These are phyloP conservation scores for Ptychoptera albimana DNA, from an alignment of 2,888 invertebrate species.

Conservation along the genomic window DNA sequence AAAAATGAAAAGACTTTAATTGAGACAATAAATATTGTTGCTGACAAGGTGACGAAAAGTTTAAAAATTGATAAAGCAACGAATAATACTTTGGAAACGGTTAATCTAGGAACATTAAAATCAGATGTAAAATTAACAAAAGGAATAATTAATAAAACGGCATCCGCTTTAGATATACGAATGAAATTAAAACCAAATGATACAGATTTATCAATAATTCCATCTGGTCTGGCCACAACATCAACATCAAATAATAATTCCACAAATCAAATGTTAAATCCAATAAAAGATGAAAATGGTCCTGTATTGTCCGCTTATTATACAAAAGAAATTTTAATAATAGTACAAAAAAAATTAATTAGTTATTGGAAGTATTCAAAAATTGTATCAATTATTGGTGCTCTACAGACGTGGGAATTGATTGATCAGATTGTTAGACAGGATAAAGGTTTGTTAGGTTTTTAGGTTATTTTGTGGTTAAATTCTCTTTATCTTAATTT, in stretches of 20 bases:
- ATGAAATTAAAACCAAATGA: too few species aligned
- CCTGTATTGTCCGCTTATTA: slow-evolving; percentile 22
- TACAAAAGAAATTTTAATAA: slow-evolving; percentile 19
- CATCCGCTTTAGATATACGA: too few species aligned
- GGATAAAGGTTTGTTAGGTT: slow-evolving; percentile 16
- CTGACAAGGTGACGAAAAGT: too few species aligned
- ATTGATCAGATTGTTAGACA: slow-evolving; percentile 22
- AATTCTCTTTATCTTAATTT: neutral
- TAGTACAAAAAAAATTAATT: slow-evolving; percentile 21
- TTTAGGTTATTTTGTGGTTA: neutral
- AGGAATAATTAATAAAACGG: too few species aligned
- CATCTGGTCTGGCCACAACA: too few species aligned
- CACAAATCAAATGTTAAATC: slow-evolving; percentile 17
- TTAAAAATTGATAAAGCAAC: too few species aligned
- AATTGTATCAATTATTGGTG: slow-evolving; percentile 19
- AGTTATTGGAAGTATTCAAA: slow-evolving; percentile 27
- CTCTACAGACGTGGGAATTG: slow-evolving; percentile 18
- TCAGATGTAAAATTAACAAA: too few species aligned
- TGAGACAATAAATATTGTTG: too few species aligned
- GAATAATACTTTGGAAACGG: too few species aligned
- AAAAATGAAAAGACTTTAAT: too few species aligned
- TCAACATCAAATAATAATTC: slow-evolving; percentile 7
- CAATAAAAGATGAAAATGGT: slow-evolving; percentile 21
- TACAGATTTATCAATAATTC: too few species aligned
- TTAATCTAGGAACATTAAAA: too few species aligned